phyloP scores from a whole-genome alignment of 2,113 vertebrate genomes.

The Pseudorasbora parva region DNA sequence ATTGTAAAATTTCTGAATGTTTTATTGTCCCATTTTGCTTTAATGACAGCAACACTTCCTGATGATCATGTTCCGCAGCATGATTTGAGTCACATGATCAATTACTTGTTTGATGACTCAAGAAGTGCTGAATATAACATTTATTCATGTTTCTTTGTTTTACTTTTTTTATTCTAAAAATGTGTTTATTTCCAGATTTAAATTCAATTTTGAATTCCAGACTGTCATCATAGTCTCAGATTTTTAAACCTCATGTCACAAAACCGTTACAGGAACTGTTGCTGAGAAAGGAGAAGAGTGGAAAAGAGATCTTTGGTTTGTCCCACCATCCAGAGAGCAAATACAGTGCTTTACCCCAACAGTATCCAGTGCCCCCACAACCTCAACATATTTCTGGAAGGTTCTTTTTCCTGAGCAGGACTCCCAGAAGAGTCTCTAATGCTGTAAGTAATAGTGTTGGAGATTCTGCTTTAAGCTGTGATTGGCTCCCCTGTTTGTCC shows the following conservation, averaged over 20 bases:
- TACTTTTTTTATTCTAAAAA: background rate
- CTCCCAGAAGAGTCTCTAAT: conserved; percentile 47
- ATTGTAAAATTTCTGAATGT: background rate
- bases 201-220: background rate
- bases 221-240: background rate
- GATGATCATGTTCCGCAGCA: background rate
- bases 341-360: conserved; percentile 12
- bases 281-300: conserved; percentile 1
- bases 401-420: conserved; percentile 46
- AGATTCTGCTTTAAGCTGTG: conserved; percentile 46
- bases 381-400: conserved; percentile 51
- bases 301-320: conserved; percentile 4
- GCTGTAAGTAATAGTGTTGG: conserved; percentile 53
- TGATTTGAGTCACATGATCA: background rate
- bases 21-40: background rate
- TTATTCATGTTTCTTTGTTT: background rate
- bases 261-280: background rate
- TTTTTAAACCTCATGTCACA: background rate
- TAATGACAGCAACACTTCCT: background rate
- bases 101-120: background rate
- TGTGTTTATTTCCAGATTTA: background rate
- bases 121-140: background rate
- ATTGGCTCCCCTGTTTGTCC: conserved; percentile 48
- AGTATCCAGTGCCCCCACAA: conserved; percentile 1
- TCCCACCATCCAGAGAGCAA: conserved; percentile 21